Evolutionary conservation across 1,140 invertebrate genomes (phyloP).

Genomic region (Gyrodactylus bullatarudis): DNA sequence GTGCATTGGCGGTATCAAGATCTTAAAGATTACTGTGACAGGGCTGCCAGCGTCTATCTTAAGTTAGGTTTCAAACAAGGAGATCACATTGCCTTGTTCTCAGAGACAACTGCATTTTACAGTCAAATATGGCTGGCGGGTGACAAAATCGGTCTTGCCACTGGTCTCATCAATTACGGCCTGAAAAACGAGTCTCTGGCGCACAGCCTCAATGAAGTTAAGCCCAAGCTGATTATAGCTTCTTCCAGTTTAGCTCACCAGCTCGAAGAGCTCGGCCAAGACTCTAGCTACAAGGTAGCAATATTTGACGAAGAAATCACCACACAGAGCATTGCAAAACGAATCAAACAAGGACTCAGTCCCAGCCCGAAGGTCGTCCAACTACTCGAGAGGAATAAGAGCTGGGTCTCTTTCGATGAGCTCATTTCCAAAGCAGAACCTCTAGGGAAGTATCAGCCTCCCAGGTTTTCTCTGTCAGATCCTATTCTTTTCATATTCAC

Average conservation of each 20-base stretch:
- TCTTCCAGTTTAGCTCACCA: not conserved
- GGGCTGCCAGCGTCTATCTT: not conserved
- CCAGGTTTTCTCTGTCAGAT: not conserved
- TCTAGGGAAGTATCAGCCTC: not conserved
- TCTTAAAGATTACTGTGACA: not conserved
- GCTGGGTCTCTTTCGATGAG: not conserved
- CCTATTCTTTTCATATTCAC: not conserved
- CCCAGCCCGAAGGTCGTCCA: not conserved
- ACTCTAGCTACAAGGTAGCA: not conserved
- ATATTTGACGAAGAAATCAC: not conserved
- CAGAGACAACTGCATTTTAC: not conserved
- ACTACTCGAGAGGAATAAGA: not conserved
- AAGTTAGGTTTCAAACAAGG: not conserved
- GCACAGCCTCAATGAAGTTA: conserved; percentile 43
- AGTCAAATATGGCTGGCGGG: not conserved
- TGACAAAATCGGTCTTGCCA: conserved; percentile 36
- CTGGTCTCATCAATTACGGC: conserved; percentile 56
- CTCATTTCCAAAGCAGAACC: not conserved
- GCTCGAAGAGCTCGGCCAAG: not conserved
- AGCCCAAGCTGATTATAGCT: conserved; percentile 45
- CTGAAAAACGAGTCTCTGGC: conserved; percentile 34
- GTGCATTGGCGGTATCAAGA: not conserved
- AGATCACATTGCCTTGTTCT: not conserved
- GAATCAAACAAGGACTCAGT: not conserved
- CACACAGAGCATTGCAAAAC: not conserved